Evolutionary conservation across 2,797 vertebrate species (phyloP).

Genomic region (Halcyon badia): DNA sequence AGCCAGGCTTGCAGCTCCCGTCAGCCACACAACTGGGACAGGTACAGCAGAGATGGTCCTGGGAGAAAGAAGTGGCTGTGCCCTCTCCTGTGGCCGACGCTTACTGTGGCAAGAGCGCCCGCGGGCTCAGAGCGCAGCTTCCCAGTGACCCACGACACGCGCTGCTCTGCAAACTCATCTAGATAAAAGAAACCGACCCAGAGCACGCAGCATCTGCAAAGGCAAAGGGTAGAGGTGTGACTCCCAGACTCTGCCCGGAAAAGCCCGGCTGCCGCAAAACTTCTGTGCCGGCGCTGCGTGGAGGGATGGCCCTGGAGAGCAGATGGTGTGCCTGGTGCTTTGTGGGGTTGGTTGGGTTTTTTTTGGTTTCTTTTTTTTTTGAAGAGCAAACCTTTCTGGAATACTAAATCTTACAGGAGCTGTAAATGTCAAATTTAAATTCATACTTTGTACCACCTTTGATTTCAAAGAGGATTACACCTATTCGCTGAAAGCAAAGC

Average conservation of each 20-base stretch:
- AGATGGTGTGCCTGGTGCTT: slow-evolving; percentile 80
- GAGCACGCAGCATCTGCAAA: rapidly evolving
- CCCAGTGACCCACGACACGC: rapidly evolving
- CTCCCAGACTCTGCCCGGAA: not conserved
- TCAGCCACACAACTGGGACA: rapidly evolving
- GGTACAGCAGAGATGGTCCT: rapidly evolving
- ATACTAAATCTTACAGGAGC: slow-evolving; percentile 84
- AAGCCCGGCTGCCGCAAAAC: not conserved
- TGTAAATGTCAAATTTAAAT: slow-evolving; percentile 92
- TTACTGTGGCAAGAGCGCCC: rapidly evolving
- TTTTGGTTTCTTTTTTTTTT: not conserved
- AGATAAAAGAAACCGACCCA: not conserved
- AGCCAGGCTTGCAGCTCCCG: not conserved
- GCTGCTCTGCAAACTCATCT: rapidly evolving
- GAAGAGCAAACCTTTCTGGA: slow-evolving; percentile 81
- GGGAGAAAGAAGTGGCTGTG: rapidly evolving
- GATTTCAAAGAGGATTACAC: slow-evolving; percentile 99
- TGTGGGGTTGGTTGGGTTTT: not conserved
- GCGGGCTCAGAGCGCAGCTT: not conserved
- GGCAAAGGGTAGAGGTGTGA: not conserved
- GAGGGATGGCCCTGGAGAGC: slow-evolving; percentile 68
- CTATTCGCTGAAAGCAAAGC: slow-evolving; percentile 90
- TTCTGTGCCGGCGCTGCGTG: not conserved
- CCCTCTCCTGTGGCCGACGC: rapidly evolving
- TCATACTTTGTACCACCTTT: slow-evolving; percentile 96